These are phyloP conservation scores for Montipora foliosa DNA, from an alignment of 64 coral and sea anemone genomes.

Conservation along the genomic window DNA sequence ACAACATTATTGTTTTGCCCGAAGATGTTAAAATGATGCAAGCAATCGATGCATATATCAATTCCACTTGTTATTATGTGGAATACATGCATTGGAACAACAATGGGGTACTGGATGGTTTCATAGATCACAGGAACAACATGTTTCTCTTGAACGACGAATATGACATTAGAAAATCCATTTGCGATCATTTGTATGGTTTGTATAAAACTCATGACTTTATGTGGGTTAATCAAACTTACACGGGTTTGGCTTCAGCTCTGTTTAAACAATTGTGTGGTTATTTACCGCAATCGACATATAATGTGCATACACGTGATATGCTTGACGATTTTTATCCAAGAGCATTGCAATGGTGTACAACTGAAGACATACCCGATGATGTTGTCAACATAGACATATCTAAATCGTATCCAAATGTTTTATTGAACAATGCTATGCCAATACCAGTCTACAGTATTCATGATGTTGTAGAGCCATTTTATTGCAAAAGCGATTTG, in stretches of 20 bases:
- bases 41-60: too few relatives aligned
- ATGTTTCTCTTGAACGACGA: too few relatives aligned
- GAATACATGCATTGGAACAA: too few relatives aligned
- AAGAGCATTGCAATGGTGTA: neutral
- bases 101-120: too few relatives aligned
- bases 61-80: too few relatives aligned
- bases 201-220: constrained; percentile 1
- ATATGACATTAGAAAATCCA: neutral
- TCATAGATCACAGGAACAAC: too few relatives aligned
- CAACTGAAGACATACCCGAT: neutral
- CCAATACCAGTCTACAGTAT: too few relatives aligned
- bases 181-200: neutral
- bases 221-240: neutral
- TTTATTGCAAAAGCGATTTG: neutral
- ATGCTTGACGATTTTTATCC: neutral
- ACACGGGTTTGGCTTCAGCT: neutral
- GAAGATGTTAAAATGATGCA: too few relatives aligned
- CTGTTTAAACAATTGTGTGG: neutral
- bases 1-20: too few relatives aligned
- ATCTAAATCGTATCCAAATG: neutral
- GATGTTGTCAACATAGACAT: neutral
- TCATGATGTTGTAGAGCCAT: too few relatives aligned
- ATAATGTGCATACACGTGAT: neutral
- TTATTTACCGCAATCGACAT: neutral
- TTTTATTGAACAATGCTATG: too few relatives aligned